Percentiles rank a stretch among this genome's conserved stretches.
phyloP scores from a whole-genome alignment of 2,888 invertebrate species.

The Incurvaria masculella region DNA sequence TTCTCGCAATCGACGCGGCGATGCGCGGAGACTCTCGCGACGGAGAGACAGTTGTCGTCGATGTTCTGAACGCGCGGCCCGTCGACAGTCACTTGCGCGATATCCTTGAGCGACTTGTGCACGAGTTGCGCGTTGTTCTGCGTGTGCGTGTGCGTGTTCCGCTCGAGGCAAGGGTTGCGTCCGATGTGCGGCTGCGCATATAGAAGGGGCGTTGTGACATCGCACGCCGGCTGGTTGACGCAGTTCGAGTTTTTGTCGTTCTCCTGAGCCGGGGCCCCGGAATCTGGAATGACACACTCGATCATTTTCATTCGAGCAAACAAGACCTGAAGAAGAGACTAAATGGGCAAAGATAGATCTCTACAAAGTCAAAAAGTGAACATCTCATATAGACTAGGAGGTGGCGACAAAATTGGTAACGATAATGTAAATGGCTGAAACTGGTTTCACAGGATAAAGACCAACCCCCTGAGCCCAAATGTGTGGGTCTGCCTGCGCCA shows the following conservation, averaged over 20 bases:
- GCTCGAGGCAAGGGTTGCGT: conserved; percentile 76
- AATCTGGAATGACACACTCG: conserved; percentile 6
- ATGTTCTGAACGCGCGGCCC: conserved; percentile 21
- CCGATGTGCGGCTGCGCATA: conserved; percentile 77
- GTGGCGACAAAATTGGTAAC: no score
- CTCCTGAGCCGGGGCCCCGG: conserved; percentile 22
- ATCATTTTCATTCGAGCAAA: background rate
- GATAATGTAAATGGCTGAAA: no score
- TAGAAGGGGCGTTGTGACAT: conserved; percentile 51
- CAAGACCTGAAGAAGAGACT: conserved; percentile 13
- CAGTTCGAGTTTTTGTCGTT: conserved; percentile 41
- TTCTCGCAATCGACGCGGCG: conserved; percentile 27
- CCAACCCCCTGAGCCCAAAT: no score
- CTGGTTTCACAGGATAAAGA: no score
- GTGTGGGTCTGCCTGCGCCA: no score
- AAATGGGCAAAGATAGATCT: background rate
- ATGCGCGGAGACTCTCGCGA: conserved; percentile 28
- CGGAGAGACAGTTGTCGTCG: conserved; percentile 35
- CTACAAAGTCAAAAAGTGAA: background rate
- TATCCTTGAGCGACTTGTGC: conserved; percentile 64
- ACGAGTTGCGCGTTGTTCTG: conserved; percentile 52
- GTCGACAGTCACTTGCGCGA: conserved; percentile 18
- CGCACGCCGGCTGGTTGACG: conserved; percentile 24
- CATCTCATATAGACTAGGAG: no score
- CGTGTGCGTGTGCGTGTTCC: conserved; percentile 63